Percentiles rank a stretch among this genome's conserved stretches.
phyloP scores from a whole-genome alignment of 1,140 invertebrate genomes.

The Panulirus ornatus region DNA sequence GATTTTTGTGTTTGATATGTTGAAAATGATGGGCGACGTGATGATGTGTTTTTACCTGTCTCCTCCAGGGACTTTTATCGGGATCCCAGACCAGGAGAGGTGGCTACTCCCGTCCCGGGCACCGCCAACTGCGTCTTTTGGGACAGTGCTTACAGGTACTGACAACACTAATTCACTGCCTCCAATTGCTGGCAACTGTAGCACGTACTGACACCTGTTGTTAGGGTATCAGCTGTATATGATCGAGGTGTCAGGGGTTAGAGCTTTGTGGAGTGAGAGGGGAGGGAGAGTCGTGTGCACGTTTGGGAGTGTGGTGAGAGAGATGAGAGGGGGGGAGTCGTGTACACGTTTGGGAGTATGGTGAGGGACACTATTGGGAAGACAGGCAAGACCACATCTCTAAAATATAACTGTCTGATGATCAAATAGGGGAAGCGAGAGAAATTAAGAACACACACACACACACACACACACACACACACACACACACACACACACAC shows the following conservation, averaged over 20 bases:
- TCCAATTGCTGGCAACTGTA: too few relatives aligned
- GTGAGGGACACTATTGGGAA: not conserved
- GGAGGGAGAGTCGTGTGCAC: not conserved
- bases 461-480: constrained; percentile 2
- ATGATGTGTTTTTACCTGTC: not conserved
- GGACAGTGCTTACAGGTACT: constrained; percentile 33
- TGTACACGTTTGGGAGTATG: not conserved
- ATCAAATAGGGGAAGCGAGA: too few relatives aligned
- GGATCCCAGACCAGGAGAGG: not conserved
- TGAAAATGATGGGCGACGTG: not conserved
- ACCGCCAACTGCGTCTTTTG: constrained; percentile 57
- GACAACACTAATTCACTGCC: not conserved
- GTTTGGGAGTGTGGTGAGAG: not conserved
- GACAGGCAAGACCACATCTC: not conserved
- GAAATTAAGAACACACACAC: not conserved
- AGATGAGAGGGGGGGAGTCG: not conserved
- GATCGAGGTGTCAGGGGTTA: too few relatives aligned
- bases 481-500: not conserved
- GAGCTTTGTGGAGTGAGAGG: too few relatives aligned
- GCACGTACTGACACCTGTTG: too few relatives aligned
- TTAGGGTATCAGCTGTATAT: too few relatives aligned
- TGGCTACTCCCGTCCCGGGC: constrained; percentile 35
- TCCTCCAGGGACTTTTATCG: constrained; percentile 48
- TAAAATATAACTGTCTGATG: too few relatives aligned
- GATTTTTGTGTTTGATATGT: not conserved